A percentile compares a stretch with the other conserved stretches of the same genome.
Conservation (phyloP, 2,797 vertebrate genomes). For the Sebastes baramenuke region DNA sequence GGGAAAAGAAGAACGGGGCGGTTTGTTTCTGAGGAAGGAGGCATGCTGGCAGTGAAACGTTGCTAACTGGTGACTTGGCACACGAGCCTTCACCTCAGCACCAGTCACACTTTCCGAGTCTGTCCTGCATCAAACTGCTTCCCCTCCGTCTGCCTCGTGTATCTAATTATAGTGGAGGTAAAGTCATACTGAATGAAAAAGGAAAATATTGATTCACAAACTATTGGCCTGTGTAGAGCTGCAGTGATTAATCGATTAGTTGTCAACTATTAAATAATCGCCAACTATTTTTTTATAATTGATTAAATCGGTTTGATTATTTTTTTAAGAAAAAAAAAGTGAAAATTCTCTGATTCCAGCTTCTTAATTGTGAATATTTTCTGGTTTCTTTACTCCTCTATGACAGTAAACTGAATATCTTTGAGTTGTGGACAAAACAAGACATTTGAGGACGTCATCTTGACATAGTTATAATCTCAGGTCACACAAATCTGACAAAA, state of each 20-base stretch:
- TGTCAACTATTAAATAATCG: too few species aligned
- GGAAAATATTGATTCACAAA: conserved; percentile 48
- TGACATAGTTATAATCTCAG: too few species aligned
- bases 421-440: too few species aligned
- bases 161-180: conserved; percentile 52
- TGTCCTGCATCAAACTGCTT: conserved; percentile 52
- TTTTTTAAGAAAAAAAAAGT: too few species aligned
- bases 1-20: neutral
- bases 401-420: too few species aligned
- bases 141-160: conserved; percentile 21
- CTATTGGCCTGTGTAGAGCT: neutral
- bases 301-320: too few species aligned
- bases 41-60: conserved; percentile 18
- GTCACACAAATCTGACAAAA: too few species aligned
- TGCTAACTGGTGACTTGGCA: conserved; percentile 49
- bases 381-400: too few species aligned
- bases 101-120: conserved; percentile 70
- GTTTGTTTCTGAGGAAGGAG: conserved; percentile 11
- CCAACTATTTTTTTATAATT: too few species aligned
- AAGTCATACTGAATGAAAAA: conserved; percentile 32
- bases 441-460: too few species aligned
- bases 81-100: conserved; percentile 42
- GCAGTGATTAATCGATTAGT: fast-evolving
- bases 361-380: too few species aligned
- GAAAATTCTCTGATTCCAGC: too few species aligned